Evolutionary conservation across 2,888 invertebrate genomes (phyloP).

Genomic region (Pocota personata): DNA sequence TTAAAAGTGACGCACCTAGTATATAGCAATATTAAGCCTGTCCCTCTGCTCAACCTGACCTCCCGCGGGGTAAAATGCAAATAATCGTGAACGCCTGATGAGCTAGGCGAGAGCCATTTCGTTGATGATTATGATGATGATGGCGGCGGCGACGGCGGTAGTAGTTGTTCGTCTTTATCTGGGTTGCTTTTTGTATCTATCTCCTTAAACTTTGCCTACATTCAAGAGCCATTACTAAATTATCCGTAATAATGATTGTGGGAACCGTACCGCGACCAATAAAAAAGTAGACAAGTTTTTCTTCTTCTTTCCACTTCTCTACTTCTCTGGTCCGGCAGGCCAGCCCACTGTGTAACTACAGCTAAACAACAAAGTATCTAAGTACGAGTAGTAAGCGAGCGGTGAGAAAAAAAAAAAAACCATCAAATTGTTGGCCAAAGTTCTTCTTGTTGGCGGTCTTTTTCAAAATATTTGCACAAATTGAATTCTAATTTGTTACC

Average conservation of each 20-base stretch:
- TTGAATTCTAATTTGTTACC: slow-evolving; percentile 71
- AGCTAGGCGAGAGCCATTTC: slow-evolving; percentile 45
- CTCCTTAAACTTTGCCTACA: slow-evolving; percentile 49
- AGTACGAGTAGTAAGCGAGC: background rate
- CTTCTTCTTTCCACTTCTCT: background rate
- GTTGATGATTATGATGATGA: slow-evolving; percentile 40
- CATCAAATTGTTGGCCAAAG: slow-evolving; percentile 51
- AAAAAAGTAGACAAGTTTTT: slow-evolving; percentile 19
- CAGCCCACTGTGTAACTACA: slow-evolving; percentile 6
- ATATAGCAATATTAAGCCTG: slow-evolving; percentile 29
- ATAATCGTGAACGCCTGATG: slow-evolving; percentile 65
- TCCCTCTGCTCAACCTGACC: slow-evolving; percentile 25
- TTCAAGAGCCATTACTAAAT: slow-evolving; percentile 69
- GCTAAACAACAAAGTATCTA: slow-evolving; percentile 38
- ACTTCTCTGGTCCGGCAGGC: background rate
- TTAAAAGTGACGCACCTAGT: slow-evolving; percentile 50
- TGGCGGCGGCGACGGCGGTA: background rate
- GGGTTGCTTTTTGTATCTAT: slow-evolving; percentile 32
- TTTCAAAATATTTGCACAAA: slow-evolving; percentile 74
- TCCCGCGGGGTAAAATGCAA: slow-evolving; percentile 61
- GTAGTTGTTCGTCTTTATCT: slow-evolving; percentile 31
- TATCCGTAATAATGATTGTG: slow-evolving; percentile 73
- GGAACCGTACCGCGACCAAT: slow-evolving; percentile 64
- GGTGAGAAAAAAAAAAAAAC: background rate
- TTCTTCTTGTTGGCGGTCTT: slow-evolving; percentile 70